Evolutionary conservation across 2,113 vertebrate genomes (phyloP), one percentile per base, ranked within the genome.

Genomic region (Caranx melampygus): DNA sequence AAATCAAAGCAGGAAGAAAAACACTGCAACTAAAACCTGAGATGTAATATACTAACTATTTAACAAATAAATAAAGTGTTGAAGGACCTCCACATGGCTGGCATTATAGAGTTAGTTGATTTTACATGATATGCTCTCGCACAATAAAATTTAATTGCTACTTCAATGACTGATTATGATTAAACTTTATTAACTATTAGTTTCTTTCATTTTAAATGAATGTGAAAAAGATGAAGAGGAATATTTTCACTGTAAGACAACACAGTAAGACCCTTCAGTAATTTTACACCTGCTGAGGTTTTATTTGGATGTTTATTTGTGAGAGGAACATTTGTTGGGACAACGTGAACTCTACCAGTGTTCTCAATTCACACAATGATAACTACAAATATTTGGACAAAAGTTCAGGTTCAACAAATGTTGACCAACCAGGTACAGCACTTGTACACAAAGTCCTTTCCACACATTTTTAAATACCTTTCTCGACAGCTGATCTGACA

Each of bases 1-100:
- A 49, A 78, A 60, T 78, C 59, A 89, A 60, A 81, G 21, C 31
- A 65, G 51, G 44, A 73, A 78, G 40, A 72, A 82, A 81, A 82
- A 59, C 54, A 83, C 11, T 70, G 69, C 14, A 73, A 33, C 47
- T 15, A 58, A 52, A 77, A 77, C 16, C 66, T 64, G 26, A 35
- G 40, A 9, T 8, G 5, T 47, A 16, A n/a, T 59, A 69, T 35
- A 40, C 45, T 18, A 60, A 60, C n/a, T 2, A 21, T 49, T 18
- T 60, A 54, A 64, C 44, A 58, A 49, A 47, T 26, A 2, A 51
- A 49, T 12, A 1, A 31, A 8, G 42, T 8, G 4, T 44, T 34
- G 40, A 40, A n/a, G 12, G 11, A 49, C 69, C 21, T 33, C 13
- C 60, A 7, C 13, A 42, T 49, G 20, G 15, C 6, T 60, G 64